A percentile compares a stretch with the other conserved stretches of the same genome.
Evolutionary conservation across 2,113 vertebrate species (phyloP).

Genomic region (Cynoglossus semilaevis): DNA sequence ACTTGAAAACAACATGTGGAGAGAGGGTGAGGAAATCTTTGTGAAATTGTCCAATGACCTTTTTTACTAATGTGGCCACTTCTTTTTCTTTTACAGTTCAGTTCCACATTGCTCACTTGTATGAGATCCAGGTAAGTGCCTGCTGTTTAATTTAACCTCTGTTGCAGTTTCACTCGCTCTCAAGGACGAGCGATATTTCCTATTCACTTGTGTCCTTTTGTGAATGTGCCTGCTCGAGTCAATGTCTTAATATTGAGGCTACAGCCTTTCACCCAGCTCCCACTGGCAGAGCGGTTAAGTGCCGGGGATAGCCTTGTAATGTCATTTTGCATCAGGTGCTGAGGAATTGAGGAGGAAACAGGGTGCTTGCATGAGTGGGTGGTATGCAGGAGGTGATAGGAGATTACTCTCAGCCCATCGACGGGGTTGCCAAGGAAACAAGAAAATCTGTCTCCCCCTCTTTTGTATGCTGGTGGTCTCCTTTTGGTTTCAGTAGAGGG

Average conservation of each 20-base stretch:
- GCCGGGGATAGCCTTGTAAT: constrained; percentile 30
- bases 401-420: constrained; percentile 57
- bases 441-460: constrained; percentile 60
- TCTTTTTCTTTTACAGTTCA: constrained; percentile 85
- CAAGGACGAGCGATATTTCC: constrained; percentile 9
- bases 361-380: constrained; percentile 44
- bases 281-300: not conserved
- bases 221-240: constrained; percentile 6
- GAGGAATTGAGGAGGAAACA: constrained; percentile 49
- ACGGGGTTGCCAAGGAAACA: constrained; percentile 73
- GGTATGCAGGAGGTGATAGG: constrained; percentile 41
- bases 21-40: not conserved
- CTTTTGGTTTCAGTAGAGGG: constrained; percentile 38
- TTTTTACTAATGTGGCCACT: constrained; percentile 23
- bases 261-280: not conserved
- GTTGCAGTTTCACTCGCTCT: not conserved
- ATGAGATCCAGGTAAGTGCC: constrained; percentile 97
- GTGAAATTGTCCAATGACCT: constrained; percentile 23
- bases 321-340: constrained; percentile 45
- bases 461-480: constrained; percentile 69
- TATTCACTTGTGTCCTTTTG: constrained; percentile 9
- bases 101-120: constrained; percentile 99
- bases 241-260: not conserved
- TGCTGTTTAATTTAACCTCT: not conserved
- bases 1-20: constrained; percentile 19